phyloP scores from a whole-genome alignment of 2,797 vertebrate genomes.

The Clarias platycephalus region DNA sequence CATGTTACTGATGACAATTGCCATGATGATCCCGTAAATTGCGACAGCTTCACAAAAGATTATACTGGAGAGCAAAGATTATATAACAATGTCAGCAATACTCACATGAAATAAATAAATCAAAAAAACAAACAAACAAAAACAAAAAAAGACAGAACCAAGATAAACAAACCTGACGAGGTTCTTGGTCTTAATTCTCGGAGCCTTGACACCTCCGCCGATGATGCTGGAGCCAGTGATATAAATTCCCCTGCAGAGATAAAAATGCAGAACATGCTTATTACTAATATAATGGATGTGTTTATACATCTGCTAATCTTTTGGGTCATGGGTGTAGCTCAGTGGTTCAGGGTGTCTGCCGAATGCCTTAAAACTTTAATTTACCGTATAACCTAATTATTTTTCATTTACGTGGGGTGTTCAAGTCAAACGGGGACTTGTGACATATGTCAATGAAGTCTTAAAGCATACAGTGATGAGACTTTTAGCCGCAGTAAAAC shows the following conservation, averaged over 20 bases:
- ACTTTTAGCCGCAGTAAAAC: no score
- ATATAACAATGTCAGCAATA: not conserved
- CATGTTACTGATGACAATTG: constrained; percentile 98
- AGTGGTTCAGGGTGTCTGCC: no score
- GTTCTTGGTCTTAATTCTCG: constrained; percentile 98
- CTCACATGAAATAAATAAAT: not conserved
- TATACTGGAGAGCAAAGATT: constrained; percentile 75
- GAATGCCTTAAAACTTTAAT: no score
- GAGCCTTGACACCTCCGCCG: constrained; percentile 96
- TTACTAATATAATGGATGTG: no score
- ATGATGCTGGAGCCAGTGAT: constrained; percentile 98
- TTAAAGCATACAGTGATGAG: no score
- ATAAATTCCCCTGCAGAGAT: constrained; percentile 89
- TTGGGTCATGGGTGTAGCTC: no score
- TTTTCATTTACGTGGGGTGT: no score
- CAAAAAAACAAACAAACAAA: not conserved
- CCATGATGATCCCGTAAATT: constrained; percentile 99
- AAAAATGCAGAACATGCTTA: not conserved
- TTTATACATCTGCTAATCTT: not conserved
- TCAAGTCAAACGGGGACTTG: no score
- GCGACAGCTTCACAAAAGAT: constrained; percentile 99
- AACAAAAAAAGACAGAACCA: not conserved
- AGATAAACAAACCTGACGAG: constrained; percentile 84
- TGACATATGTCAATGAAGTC: no score
- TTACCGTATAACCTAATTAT: no score